Conservation (phyloP, 2,888 invertebrate genomes). For the Labia minor region DNA sequence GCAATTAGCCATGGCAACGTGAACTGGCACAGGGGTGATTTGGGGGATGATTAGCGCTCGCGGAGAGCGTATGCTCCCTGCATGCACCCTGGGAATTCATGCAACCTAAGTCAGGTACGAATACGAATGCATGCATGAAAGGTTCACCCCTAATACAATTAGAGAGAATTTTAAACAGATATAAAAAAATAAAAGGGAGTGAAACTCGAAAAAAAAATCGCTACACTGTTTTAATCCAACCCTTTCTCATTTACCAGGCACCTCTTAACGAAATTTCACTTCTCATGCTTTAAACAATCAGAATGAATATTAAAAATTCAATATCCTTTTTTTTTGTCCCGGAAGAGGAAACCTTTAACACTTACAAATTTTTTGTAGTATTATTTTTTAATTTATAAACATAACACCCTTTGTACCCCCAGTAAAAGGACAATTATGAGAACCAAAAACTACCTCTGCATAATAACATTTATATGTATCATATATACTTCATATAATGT, state of each 20-base stretch:
- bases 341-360: neutral
- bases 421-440: neutral
- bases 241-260: neutral
- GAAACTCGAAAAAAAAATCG: neutral
- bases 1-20: neutral
- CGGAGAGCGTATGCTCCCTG: neutral
- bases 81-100: neutral
- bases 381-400: neutral
- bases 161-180: slow-evolving; percentile 7
- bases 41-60: neutral
- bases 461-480: too few relatives aligned
- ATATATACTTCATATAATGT: too few relatives aligned
- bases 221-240: neutral
- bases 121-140: neutral
- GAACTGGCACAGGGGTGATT: too few relatives aligned
- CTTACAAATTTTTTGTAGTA: neutral
- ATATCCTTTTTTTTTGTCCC: neutral
- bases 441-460: too few relatives aligned
- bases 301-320: slow-evolving; percentile 1
- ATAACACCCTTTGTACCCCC: neutral
- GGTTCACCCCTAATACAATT: neutral
- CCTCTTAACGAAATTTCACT: slow-evolving; percentile 8
- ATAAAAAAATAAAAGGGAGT: neutral
- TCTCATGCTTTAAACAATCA: slow-evolving; percentile 8
- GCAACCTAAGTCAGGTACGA: neutral